A percentile compares a stretch with the other conserved stretches of the same genome.
Evolutionary conservation across 2,797 vertebrate genomes (phyloP).

Genomic region (Pteronotus mesoamericanus): DNA sequence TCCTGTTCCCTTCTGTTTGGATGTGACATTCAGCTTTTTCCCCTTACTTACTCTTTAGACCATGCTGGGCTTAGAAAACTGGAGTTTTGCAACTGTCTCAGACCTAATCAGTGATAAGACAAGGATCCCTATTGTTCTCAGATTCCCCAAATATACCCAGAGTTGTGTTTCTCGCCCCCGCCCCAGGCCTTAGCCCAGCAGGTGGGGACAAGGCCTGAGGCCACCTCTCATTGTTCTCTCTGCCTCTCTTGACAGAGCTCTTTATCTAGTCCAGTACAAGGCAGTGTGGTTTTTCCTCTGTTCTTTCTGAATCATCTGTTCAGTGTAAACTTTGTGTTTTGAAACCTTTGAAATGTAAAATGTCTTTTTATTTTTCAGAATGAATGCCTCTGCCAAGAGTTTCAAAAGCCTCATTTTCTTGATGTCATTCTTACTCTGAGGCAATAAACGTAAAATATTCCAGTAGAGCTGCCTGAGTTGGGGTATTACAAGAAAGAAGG

Average conservation of each 20-base stretch:
- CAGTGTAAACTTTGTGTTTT: not conserved
- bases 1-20: not conserved
- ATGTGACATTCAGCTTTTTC: not conserved
- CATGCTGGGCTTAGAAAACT: not conserved
- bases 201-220: fast-evolving
- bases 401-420: slow-evolving; percentile 12
- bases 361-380: slow-evolving; percentile 24
- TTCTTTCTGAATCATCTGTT: not conserved
- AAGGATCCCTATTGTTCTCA: not conserved
- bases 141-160: not conserved
- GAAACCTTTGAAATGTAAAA: slow-evolving; percentile 34
- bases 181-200: not conserved
- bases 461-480: not conserved
- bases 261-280: not conserved
- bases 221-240: not conserved
- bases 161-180: not conserved
- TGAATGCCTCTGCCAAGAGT: not conserved
- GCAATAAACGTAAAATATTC: not conserved
- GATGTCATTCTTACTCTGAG: not conserved
- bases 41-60: not conserved
- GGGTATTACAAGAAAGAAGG: not conserved
- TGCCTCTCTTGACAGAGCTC: not conserved
- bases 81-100: not conserved
- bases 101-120: not conserved
- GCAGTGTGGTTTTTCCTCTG: not conserved